Evolutionary conservation across 1,140 invertebrate species (phyloP).

Genomic region (Pectinophora gossypiella): DNA sequence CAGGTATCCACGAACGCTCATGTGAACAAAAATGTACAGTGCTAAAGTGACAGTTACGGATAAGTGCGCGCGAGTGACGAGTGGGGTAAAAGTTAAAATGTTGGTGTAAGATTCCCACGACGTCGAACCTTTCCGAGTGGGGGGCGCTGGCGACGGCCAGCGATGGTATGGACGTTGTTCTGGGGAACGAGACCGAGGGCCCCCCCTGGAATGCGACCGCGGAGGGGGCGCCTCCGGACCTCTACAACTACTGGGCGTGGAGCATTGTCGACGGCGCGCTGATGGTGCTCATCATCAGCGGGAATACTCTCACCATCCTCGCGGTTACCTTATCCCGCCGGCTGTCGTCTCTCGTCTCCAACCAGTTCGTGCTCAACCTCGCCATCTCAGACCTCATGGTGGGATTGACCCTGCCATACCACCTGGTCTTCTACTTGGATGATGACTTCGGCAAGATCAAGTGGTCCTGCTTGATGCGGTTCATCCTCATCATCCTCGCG

Average conservation of each 20-base stretch:
- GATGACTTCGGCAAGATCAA: conserved; percentile 75
- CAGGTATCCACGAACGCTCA: conserved; percentile 22
- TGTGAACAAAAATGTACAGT: conserved; percentile 30
- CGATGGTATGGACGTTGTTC: conserved; percentile 68
- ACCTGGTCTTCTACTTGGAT: conserved; percentile 82
- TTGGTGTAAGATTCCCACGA: conserved; percentile 51
- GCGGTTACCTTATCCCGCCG: conserved; percentile 81
- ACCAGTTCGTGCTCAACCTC: conserved; percentile 84
- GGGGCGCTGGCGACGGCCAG: conserved; percentile 63
- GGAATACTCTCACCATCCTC: conserved; percentile 83
- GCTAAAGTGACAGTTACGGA: conserved; percentile 29
- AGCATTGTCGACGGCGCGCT: conserved; percentile 79
- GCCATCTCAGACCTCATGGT: conserved; percentile 85
- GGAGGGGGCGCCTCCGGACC: conserved; percentile 28
- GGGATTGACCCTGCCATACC: conserved; percentile 83
- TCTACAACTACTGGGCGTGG: conserved; percentile 76
- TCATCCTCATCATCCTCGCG: conserved; percentile 82
- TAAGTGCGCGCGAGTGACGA: conserved; percentile 31
- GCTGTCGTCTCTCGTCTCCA: conserved; percentile 79
- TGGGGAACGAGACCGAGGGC: conserved; percentile 48
- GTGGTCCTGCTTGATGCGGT: conserved; percentile 80
- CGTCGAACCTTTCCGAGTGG: conserved; percentile 54
- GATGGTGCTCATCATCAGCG: conserved; percentile 79
- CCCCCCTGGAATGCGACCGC: conserved; percentile 43
- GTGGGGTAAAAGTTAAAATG: conserved; percentile 46